Evolutionary conservation across 2,797 vertebrate genomes (phyloP).

Genomic region (Acanthis flammea): DNA sequence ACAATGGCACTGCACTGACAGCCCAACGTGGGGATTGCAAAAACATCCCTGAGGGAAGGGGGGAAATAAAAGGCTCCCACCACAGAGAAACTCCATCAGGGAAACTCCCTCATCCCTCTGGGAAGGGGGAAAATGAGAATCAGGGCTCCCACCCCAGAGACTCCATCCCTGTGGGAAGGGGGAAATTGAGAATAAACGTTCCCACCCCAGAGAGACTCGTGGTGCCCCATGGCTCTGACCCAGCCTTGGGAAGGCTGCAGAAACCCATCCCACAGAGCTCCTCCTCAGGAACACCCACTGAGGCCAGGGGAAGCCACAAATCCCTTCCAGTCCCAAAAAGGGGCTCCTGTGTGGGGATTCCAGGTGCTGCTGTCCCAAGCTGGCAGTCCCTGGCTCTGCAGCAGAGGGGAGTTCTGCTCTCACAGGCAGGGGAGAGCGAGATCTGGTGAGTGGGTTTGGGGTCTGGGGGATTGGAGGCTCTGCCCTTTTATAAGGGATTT

Average conservation of each 20-base stretch:
- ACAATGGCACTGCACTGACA: rapidly evolving
- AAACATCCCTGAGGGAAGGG: too few relatives aligned
- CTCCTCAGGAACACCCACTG: neutral
- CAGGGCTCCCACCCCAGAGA: too few relatives aligned
- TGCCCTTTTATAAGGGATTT: neutral
- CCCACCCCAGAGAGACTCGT: neutral
- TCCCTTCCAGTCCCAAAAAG: neutral
- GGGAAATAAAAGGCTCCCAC: neutral
- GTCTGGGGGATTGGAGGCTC: neutral
- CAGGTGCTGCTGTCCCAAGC: rapidly evolving
- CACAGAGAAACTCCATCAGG: neutral
- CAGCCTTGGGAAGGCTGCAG: neutral
- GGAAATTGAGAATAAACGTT: neutral
- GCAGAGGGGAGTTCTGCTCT: neutral
- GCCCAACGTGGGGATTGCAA: too few relatives aligned
- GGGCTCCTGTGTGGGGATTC: rapidly evolving
- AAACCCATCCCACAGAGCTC: neutral
- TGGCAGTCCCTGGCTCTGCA: rapidly evolving
- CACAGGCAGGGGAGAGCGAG: rapidly evolving
- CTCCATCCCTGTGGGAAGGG: too few relatives aligned
- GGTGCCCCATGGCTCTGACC: neutral
- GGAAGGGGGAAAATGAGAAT: too few relatives aligned
- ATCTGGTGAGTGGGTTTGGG: rapidly evolving
- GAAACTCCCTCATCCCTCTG: too few relatives aligned
- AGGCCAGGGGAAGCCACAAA: neutral